Conservation (phyloP, 2,888 invertebrate genomes). For the Apotomis turbidana region DNA sequence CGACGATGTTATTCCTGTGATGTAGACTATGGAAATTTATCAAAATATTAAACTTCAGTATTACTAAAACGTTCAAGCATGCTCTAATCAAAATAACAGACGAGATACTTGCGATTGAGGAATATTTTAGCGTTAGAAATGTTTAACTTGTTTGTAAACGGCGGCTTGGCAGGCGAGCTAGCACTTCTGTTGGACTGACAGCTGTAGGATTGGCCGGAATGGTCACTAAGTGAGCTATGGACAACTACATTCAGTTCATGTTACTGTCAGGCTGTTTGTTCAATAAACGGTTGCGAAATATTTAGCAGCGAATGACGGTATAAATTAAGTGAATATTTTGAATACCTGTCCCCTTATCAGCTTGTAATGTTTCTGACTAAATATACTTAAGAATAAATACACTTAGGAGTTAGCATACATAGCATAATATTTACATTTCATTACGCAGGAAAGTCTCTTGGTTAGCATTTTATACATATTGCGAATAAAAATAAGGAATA, state of each 20-base stretch:
- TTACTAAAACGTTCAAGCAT: slow-evolving; percentile 11
- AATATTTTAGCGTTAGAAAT: slow-evolving; percentile 29
- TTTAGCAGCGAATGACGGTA: too few relatives aligned
- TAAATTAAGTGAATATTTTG: too few relatives aligned
- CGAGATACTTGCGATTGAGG: slow-evolving; percentile 26
- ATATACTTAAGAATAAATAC: neutral
- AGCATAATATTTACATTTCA: slow-evolving; percentile 17
- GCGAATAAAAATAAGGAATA: slow-evolving; percentile 27
- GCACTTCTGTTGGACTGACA: neutral
- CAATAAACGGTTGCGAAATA: neutral
- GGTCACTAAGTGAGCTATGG: slow-evolving; percentile 16
- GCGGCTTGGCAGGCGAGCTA: neutral
- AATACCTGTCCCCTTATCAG: too few relatives aligned
- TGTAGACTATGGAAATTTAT: slow-evolving; percentile 41
- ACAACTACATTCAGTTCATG: slow-evolving; percentile 5
- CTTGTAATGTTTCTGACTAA: too few relatives aligned
- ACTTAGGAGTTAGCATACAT: slow-evolving; percentile 2
- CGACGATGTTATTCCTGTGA: slow-evolving; percentile 34
- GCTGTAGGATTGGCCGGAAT: neutral
- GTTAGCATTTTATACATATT: slow-evolving; percentile 12
- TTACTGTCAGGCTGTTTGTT: slow-evolving; percentile 7
- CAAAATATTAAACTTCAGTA: slow-evolving; percentile 38
- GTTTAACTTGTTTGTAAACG: slow-evolving; percentile 16
- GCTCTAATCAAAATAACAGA: slow-evolving; percentile 35
- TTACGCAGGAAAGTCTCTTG: slow-evolving; percentile 3